Percentiles rank a stretch among this genome's conserved stretches.
These are phyloP conservation scores for Gryllus longicercus DNA, from an alignment of 2,888 invertebrate species.

Conservation along the genomic window DNA sequence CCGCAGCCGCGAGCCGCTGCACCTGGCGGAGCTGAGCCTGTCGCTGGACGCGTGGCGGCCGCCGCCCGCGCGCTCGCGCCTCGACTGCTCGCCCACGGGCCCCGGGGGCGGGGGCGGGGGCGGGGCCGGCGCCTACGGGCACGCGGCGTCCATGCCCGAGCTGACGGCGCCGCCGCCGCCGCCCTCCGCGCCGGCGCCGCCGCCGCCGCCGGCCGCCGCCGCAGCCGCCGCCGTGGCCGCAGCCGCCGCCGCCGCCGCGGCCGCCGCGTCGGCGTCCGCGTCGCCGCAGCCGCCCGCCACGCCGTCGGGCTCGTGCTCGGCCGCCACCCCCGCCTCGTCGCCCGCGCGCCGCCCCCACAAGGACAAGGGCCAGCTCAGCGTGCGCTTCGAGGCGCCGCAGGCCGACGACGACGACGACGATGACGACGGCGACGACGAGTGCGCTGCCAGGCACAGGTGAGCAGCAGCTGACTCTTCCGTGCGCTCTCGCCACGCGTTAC, in stretches of 20 bases:
- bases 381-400: slow-evolving; percentile 49
- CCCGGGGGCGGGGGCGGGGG: neutral
- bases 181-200: slow-evolving; percentile 30
- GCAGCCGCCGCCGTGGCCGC: slow-evolving; percentile 46
- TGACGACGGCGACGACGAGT: slow-evolving; percentile 19
- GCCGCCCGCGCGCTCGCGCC: neutral
- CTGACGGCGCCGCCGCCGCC: slow-evolving; percentile 45
- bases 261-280: slow-evolving; percentile 58
- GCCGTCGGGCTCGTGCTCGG: slow-evolving; percentile 33
- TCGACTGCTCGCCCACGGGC: slow-evolving; percentile 4
- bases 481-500: too few species aligned
- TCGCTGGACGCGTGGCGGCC: slow-evolving; percentile 55
- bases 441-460: neutral
- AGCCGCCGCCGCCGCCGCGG: slow-evolving; percentile 51
- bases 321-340: slow-evolving; percentile 27
- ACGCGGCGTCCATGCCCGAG: slow-evolving; percentile 62
- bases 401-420: slow-evolving; percentile 22
- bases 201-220: slow-evolving; percentile 43
- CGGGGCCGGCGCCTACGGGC: neutral
- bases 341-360: slow-evolving; percentile 28
- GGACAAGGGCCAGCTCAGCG: slow-evolving; percentile 49
- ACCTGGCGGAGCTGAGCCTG: slow-evolving; percentile 55
- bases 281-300: slow-evolving; percentile 31
- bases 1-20: slow-evolving; percentile 56
- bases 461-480: neutral